phyloP scores from a whole-genome alignment of 1,140 invertebrate genomes.

The Tetraneura akinire region DNA sequence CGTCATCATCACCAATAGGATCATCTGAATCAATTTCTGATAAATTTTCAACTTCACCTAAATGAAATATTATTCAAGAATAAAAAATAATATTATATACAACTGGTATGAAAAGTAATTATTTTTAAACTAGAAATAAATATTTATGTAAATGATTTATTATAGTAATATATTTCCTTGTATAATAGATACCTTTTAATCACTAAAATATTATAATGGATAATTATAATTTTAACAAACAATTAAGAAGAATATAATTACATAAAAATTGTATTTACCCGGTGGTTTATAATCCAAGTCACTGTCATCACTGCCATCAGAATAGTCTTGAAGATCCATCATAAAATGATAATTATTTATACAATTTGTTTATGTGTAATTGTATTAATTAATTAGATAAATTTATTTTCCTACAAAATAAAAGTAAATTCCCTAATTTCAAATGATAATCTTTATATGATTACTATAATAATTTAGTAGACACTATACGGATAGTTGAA shows the following conservation, averaged over 20 bases:
- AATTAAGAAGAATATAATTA: neutral
- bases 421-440: too few species aligned
- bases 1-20: constrained; percentile 19
- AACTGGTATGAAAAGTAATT: too few species aligned
- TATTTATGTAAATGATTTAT: neutral
- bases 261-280: constrained; percentile 39
- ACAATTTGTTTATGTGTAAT: too few species aligned
- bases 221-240: neutral
- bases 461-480: too few species aligned
- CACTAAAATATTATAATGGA: too few species aligned
- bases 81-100: neutral
- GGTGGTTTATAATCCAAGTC: constrained; percentile 54
- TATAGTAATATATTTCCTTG: too few species aligned
- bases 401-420: too few species aligned
- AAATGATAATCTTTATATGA: too few species aligned
- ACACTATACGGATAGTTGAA: too few species aligned
- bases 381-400: too few species aligned
- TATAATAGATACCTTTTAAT: too few species aligned
- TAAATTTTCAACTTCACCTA: constrained; percentile 37
- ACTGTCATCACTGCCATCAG: constrained; percentile 48
- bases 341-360: too few species aligned
- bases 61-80: neutral
- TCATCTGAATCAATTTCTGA: constrained; percentile 51
- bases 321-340: constrained; percentile 17
- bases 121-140: neutral